Percentiles rank a stretch among this genome's conserved stretches.
These are phyloP conservation scores for Gonatopus flavifemur DNA, from an alignment of 1,140 invertebrate genomes.

Conservation along the genomic window DNA sequence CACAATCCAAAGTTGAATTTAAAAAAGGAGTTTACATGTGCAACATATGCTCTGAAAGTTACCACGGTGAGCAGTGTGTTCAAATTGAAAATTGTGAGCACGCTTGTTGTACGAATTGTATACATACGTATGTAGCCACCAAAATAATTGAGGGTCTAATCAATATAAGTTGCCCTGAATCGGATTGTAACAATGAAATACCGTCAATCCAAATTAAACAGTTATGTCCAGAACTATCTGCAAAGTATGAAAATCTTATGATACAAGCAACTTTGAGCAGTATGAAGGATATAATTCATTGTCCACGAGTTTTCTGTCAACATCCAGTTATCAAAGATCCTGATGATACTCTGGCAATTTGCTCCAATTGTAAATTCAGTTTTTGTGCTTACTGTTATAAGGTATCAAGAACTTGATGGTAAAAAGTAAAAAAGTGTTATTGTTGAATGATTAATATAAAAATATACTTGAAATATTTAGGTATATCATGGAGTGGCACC, in stretches of 20 bases:
- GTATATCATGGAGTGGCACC: constrained; percentile 27
- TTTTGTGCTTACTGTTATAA: constrained; percentile 66
- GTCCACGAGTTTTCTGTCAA: constrained; percentile 63
- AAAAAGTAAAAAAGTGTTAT: too few species aligned
- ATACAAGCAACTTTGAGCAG: constrained; percentile 57
- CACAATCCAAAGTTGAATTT: constrained; percentile 13
- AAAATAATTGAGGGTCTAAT: constrained; percentile 18
- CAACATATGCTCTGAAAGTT: constrained; percentile 23
- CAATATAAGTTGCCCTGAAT: constrained; percentile 20
- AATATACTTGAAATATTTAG: too few species aligned
- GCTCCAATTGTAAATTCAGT: constrained; percentile 60
- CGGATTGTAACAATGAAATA: constrained; percentile 14
- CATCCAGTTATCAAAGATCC: constrained; percentile 57
- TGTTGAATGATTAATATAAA: too few species aligned
- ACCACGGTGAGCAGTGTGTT: constrained; percentile 17
- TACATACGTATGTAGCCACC: constrained; percentile 9
- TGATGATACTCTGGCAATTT: constrained; percentile 56
- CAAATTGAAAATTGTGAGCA: constrained; percentile 26
- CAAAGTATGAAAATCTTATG: constrained; percentile 63
- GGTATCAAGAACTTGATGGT: constrained; percentile 36
- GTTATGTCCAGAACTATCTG: constrained; percentile 57
- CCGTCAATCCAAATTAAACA: constrained; percentile 25
- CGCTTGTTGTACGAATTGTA: constrained; percentile 27
- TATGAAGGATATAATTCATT: constrained; percentile 64
- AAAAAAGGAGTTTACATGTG: constrained; percentile 16